These are phyloP conservation scores for Mastomys natalensis DNA, from an alignment of 2,113 vertebrate genomes.

Conservation along the genomic window DNA sequence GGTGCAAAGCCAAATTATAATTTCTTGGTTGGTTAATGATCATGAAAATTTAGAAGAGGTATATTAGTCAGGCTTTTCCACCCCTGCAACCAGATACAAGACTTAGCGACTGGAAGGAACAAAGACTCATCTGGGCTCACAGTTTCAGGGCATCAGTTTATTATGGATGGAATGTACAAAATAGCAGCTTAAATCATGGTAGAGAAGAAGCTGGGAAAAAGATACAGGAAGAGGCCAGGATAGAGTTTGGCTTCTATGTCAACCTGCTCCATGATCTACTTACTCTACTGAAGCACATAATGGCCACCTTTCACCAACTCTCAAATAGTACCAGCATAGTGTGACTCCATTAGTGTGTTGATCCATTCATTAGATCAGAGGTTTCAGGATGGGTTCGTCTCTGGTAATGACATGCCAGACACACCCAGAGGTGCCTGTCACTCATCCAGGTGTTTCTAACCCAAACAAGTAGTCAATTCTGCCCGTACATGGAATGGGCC, in stretches of 20 bases:
- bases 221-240: neutral
- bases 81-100: neutral
- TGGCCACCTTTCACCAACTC: neutral
- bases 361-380: neutral
- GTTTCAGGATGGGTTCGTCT: neutral
- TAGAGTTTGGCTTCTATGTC: neutral
- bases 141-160: neutral
- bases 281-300: neutral
- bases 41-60: neutral
- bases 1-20: slow-evolving; percentile 2
- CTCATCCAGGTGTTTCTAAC: neutral
- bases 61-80: neutral
- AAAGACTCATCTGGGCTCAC: neutral
- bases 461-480: neutral
- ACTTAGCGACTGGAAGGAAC: too few species aligned
- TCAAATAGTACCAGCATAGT: neutral
- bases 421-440: too few species aligned
- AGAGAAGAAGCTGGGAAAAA: neutral
- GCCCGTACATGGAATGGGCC: neutral
- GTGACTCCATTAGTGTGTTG: neutral
- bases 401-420: neutral
- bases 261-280: neutral
- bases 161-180: neutral
- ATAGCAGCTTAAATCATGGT: neutral
- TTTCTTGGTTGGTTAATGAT: slow-evolving; percentile 32